phyloP scores from a whole-genome alignment of 2,888 invertebrate genomes.

The Drosophila falleni region DNA sequence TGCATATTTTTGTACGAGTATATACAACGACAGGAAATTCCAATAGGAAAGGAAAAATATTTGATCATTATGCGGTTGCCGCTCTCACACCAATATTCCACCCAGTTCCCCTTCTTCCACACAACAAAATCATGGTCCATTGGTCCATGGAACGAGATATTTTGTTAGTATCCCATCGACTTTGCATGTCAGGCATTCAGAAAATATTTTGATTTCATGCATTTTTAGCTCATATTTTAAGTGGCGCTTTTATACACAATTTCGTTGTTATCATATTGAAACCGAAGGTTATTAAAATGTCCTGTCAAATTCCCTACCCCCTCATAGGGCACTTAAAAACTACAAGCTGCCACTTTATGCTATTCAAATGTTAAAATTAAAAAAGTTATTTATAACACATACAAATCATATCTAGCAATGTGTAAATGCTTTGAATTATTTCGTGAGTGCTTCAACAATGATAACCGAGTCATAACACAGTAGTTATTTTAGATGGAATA shows the following conservation, averaged over 20 bases:
- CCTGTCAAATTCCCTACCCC: no score
- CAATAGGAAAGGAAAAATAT: conserved; percentile 33
- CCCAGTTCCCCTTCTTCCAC: no score
- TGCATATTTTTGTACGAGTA: conserved; percentile 19
- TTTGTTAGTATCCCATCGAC: conserved; percentile 5
- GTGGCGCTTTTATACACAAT: conserved; percentile 2
- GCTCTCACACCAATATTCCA: neutral
- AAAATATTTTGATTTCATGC: conserved; percentile 46
- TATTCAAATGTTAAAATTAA: neutral
- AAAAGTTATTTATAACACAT: no score
- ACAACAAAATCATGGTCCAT: no score
- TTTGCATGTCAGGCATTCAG: conserved; percentile 20
- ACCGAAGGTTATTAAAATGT: neutral
- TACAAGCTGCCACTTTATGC: neutral
- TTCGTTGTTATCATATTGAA: neutral
- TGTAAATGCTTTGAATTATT: no score
- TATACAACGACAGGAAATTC: conserved; percentile 24
- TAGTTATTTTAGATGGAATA: neutral
- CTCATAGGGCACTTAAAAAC: neutral
- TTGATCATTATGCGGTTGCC: conserved; percentile 41
- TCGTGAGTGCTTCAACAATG: no score
- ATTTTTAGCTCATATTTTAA: conserved; percentile 24
- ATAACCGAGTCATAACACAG: no score
- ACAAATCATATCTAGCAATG: no score
- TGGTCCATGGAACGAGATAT: neutral